A percentile compares a stretch with the other conserved stretches of the same genome.
phyloP scores from a whole-genome alignment of 2,888 invertebrate species.

The Melieria crassipennis region DNA sequence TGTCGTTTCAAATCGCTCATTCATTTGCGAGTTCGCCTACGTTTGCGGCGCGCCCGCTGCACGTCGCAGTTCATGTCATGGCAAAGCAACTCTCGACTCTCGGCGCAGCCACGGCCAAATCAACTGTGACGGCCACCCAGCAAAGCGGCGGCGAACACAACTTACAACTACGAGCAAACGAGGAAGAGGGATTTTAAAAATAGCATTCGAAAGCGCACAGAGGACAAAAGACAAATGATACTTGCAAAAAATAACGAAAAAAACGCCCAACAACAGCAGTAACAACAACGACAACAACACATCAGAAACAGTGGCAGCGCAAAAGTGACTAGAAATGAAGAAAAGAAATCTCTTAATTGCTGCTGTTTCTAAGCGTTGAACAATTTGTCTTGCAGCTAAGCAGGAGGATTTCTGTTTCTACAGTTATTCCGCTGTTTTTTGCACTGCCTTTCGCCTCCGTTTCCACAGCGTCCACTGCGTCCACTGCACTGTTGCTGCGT shows the following conservation, averaged over 20 bases:
- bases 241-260: slow-evolving; percentile 38
- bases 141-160: no score
- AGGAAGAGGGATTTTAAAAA: slow-evolving; percentile 41
- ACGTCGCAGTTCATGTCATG: background rate
- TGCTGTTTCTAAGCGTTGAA: slow-evolving; percentile 53
- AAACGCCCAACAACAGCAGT: background rate
- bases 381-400: slow-evolving; percentile 57
- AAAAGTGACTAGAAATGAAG: slow-evolving; percentile 11
- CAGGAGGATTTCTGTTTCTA: slow-evolving; percentile 34
- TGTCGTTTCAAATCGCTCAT: slow-evolving; percentile 43
- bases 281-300: slow-evolving; percentile 18
- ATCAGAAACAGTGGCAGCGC: slow-evolving; percentile 22
- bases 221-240: slow-evolving; percentile 57
- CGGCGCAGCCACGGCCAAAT: slow-evolving; percentile 15
- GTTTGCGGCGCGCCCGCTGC: background rate
- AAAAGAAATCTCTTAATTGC: slow-evolving; percentile 61
- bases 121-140: slow-evolving; percentile 6
- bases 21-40: slow-evolving; percentile 19
- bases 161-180: slow-evolving; percentile 32
- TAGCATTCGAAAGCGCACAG: slow-evolving; percentile 51
- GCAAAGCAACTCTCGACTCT: background rate
- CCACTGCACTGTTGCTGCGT: no score
- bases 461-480: no score
- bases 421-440: no score
- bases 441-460: no score